These are phyloP conservation scores for Chymomyza procnemis DNA, from an alignment of 2,888 invertebrate species.

Conservation along the genomic window DNA sequence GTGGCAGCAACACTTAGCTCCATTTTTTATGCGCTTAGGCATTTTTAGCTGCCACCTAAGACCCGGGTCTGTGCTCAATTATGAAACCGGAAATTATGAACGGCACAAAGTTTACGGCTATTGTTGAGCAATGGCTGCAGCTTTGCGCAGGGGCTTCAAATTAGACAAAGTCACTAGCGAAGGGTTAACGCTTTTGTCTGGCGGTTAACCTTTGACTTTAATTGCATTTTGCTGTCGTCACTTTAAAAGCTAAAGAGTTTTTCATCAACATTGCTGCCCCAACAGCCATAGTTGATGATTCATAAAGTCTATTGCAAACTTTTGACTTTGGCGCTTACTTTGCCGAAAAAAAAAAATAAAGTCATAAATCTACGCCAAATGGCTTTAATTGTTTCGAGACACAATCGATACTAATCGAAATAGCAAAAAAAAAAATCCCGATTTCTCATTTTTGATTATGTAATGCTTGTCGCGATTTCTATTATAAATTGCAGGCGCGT, in stretches of 20 bases:
- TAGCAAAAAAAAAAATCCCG: constrained; percentile 7
- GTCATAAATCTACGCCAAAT: constrained; percentile 57
- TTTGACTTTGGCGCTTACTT: constrained; percentile 23
- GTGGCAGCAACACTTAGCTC: not conserved
- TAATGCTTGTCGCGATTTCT: not conserved
- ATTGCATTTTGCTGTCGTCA: not conserved
- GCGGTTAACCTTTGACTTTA: not conserved
- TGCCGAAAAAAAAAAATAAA: constrained; percentile 45
- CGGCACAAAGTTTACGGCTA: constrained; percentile 12
- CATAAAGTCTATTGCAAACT: not conserved
- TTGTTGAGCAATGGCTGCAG: not conserved
- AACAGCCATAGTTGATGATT: too few species aligned
- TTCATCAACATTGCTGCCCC: too few species aligned
- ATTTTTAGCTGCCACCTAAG: not conserved
- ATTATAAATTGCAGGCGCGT: not conserved
- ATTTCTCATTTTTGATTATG: not conserved
- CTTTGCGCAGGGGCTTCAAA: not conserved
- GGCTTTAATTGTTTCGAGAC: constrained; percentile 54
- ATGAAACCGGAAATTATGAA: constrained; percentile 38
- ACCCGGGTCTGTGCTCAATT: constrained; percentile 11
- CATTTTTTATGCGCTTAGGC: not conserved
- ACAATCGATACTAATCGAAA: constrained; percentile 21
- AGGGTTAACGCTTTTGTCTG: not conserved
- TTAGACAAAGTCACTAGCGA: not conserved
- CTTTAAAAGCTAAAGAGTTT: not conserved